Conservation (phyloP, 2,888 invertebrate genomes). For the Callimorpha dominula region DNA sequence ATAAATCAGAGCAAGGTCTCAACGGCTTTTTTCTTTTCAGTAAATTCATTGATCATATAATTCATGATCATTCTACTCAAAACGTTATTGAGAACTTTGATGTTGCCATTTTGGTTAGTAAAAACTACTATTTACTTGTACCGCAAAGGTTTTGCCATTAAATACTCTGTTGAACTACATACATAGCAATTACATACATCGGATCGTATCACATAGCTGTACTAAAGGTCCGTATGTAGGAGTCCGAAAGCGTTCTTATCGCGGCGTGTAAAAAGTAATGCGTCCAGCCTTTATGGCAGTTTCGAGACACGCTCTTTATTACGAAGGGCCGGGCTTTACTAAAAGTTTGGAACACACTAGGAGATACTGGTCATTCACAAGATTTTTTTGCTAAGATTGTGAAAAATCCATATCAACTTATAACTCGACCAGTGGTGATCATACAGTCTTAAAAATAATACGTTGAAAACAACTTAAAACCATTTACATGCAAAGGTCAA, state of each 20-base stretch:
- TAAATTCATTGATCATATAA: no score
- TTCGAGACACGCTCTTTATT: slow-evolving; percentile 86
- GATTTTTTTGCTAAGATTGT: not conserved
- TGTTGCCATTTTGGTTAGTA: not conserved
- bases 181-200: slow-evolving; percentile 29
- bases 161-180: slow-evolving; percentile 8
- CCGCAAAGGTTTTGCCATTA: slow-evolving; percentile 1
- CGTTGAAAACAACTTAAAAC: no score
- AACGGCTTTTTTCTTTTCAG: no score
- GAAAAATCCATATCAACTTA: no score
- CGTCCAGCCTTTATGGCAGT: slow-evolving; percentile 84
- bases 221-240: slow-evolving; percentile 37
- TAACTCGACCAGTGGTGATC: no score
- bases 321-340: slow-evolving; percentile 70
- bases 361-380: slow-evolving; percentile 26
- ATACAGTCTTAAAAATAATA: no score
- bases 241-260: slow-evolving; percentile 78
- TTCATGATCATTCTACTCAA: not conserved
- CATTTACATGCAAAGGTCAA: not conserved
- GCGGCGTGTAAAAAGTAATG: slow-evolving; percentile 85
- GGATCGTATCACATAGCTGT: slow-evolving; percentile 30
- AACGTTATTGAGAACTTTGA: not conserved
- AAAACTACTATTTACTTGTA: slow-evolving; percentile 15
- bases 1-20: no score
- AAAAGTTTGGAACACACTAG: slow-evolving; percentile 48